Evolutionary conservation across 2,888 invertebrate species (phyloP).

Genomic region (Drosophila acutilabella): DNA sequence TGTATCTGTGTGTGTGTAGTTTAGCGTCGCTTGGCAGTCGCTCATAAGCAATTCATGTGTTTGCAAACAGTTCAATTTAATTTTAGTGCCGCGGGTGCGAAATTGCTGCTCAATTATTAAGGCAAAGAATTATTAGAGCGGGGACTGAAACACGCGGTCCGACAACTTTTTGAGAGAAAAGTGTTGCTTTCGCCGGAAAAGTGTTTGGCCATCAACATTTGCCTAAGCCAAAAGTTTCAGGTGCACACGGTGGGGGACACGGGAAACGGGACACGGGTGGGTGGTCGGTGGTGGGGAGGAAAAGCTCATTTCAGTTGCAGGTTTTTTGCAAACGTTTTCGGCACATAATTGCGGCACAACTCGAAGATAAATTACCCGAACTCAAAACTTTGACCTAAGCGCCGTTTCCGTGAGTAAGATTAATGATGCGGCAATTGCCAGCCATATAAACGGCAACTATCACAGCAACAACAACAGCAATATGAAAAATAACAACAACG

Average conservation of each 20-base stretch:
- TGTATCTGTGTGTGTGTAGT: conserved; percentile 44
- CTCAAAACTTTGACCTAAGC: conserved; percentile 81
- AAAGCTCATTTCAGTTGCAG: conserved; percentile 26
- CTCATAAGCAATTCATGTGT: conserved; percentile 81
- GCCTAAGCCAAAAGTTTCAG: conserved; percentile 4
- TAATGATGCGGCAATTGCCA: conserved; percentile 74
- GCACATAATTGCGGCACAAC: conserved; percentile 77
- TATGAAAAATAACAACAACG: conserved; percentile 29
- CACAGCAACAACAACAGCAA: conserved; percentile 49
- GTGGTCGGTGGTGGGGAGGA: not conserved
- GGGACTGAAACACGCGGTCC: conserved; percentile 18
- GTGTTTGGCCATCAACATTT: conserved; percentile 21
- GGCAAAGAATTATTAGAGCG: conserved; percentile 71
- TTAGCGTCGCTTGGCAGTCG: conserved; percentile 46
- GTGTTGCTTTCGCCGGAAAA: conserved; percentile 14
- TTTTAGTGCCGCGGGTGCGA: conserved; percentile 80
- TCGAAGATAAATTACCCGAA: conserved; percentile 79
- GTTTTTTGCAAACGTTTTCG: conserved; percentile 54
- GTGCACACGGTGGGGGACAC: not conserved
- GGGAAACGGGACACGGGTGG: not conserved
- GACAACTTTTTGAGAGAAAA: conserved; percentile 9
- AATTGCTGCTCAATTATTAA: conserved; percentile 79
- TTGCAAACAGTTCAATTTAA: conserved; percentile 81
- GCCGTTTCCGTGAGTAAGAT: conserved; percentile 81
- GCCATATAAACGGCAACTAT: conserved; percentile 72